Conservation (phyloP, 2,888 invertebrate genomes). For the Phragmatobia fuliginosa region DNA sequence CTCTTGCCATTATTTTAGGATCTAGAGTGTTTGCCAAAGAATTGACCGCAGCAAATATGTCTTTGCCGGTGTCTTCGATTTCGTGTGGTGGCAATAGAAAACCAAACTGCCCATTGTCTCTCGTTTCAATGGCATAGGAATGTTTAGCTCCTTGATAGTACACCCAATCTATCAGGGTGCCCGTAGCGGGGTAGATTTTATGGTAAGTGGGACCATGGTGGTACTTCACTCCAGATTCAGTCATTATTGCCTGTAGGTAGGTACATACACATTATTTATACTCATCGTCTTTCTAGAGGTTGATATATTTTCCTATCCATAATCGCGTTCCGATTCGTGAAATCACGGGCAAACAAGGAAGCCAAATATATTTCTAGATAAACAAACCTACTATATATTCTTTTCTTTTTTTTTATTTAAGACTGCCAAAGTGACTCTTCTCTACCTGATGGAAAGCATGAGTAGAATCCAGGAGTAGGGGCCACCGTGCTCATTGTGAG, state of each 20-base stretch:
- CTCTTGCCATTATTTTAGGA: conserved; percentile 14
- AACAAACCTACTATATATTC: too few relatives aligned
- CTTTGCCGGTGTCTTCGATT: conserved; percentile 55
- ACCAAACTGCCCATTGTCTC: conserved; percentile 52
- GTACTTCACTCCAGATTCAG: conserved; percentile 43
- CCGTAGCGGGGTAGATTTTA: conserved; percentile 54
- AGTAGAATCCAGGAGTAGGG: too few relatives aligned
- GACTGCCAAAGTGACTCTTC: too few relatives aligned
- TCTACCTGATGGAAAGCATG: too few relatives aligned
- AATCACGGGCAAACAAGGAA: too few relatives aligned
- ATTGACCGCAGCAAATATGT: conserved; percentile 50
- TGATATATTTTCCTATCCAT: not conserved
- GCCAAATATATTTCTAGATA: too few relatives aligned
- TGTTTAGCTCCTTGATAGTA: conserved; percentile 52
- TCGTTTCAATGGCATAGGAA: conserved; percentile 53
- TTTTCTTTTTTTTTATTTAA: too few relatives aligned
- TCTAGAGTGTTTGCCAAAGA: conserved; percentile 45
- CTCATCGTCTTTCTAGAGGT: not conserved
- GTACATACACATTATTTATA: not conserved
- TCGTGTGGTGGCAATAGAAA: conserved; percentile 54
- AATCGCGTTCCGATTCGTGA: not conserved
- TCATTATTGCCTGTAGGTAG: conserved; percentile 54
- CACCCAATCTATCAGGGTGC: conserved; percentile 57
- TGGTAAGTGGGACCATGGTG: conserved; percentile 50
- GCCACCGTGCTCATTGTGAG: too few relatives aligned